A percentile compares a stretch with the other conserved stretches of the same genome.
Conservation (phyloP, 2,113 vertebrate species). For the Ophthalmotilapia sp. region DNA sequence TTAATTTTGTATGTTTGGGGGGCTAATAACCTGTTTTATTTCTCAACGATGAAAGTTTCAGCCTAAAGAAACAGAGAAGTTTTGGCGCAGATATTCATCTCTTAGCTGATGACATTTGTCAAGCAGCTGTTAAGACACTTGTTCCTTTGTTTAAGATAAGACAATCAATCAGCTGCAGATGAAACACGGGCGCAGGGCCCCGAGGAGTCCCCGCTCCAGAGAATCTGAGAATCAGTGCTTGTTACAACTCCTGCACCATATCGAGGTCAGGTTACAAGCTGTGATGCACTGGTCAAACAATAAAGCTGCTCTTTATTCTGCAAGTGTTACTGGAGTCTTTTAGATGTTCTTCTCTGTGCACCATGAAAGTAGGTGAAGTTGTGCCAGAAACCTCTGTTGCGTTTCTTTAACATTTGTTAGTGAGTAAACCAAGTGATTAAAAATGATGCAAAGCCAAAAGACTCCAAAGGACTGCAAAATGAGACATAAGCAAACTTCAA, state of each 20-base stretch:
- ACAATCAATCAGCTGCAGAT: not conserved
- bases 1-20: not conserved
- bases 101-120: not conserved
- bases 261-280: not conserved
- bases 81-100: not conserved
- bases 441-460: not conserved
- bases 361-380: not conserved
- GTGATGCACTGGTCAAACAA: not conserved
- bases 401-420: not conserved
- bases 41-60: not conserved
- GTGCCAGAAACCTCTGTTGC: not conserved
- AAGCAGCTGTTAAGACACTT: not conserved
- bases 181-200: not conserved
- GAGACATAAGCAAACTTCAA: not conserved
- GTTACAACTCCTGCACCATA: not conserved
- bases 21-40: not conserved
- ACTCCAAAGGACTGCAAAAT: not conserved
- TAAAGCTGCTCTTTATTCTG: not conserved
- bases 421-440: not conserved
- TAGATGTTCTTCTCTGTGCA: not conserved
- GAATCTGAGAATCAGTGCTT: not conserved
- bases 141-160: not conserved
- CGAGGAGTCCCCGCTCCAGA: accelerated
- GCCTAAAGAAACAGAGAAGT: not conserved
- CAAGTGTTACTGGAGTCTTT: not conserved